A percentile compares a stretch with the other conserved stretches of the same genome.
Conservation (phyloP, 2,888 invertebrate species). For the Rhagophthalmus giganteus region DNA sequence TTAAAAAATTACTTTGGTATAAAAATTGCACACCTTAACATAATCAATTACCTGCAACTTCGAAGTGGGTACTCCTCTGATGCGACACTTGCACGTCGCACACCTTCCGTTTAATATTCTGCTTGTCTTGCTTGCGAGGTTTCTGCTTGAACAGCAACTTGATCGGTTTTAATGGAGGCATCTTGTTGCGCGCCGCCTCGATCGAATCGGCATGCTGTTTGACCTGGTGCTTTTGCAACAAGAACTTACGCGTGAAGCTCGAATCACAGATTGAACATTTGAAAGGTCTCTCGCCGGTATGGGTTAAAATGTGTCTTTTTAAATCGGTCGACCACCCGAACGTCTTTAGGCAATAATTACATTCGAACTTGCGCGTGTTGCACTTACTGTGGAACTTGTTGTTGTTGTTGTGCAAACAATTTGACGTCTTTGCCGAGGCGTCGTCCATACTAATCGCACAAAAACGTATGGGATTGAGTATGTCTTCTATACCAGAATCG, state of each 20-base stretch:
- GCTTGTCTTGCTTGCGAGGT: constrained; percentile 36
- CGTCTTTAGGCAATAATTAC: constrained; percentile 48
- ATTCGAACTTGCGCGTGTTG: constrained; percentile 45
- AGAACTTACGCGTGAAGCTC: constrained; percentile 53
- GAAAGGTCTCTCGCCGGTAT: constrained; percentile 54
- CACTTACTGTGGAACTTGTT: background rate
- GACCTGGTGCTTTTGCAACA: constrained; percentile 51
- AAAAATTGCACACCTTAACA: too few relatives aligned
- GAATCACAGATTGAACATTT: constrained; percentile 50
- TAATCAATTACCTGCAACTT: constrained; percentile 22
- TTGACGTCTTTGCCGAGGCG: too few relatives aligned
- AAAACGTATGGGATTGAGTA: too few relatives aligned
- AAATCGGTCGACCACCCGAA: constrained; percentile 56
- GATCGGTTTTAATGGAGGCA: constrained; percentile 42
- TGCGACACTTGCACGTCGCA: constrained; percentile 25
- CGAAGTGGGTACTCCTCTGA: constrained; percentile 19
- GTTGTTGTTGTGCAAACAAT: background rate
- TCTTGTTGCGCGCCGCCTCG: constrained; percentile 7
- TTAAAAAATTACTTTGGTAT: too few relatives aligned
- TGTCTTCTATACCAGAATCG: too few relatives aligned
- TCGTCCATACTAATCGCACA: constrained; percentile 21
- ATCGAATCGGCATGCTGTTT: constrained; percentile 39
- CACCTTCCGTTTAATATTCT: constrained; percentile 36
- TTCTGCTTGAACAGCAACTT: constrained; percentile 33
- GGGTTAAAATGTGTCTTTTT: constrained; percentile 53